Conservation (phyloP, 2,113 vertebrate genomes). For the Passerina amoena region DNA sequence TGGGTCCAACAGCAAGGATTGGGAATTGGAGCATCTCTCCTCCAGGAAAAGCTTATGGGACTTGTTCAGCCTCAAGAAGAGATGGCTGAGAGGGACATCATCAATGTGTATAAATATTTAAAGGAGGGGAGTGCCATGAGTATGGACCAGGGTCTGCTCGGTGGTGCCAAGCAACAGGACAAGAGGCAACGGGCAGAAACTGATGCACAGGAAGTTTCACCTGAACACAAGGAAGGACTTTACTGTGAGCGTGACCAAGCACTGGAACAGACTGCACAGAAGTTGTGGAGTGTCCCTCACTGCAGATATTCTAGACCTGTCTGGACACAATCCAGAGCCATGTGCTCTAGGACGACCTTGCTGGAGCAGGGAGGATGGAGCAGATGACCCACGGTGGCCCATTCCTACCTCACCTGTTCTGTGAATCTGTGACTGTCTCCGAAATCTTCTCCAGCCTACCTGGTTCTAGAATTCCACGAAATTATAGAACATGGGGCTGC, state of each 20-base stretch:
- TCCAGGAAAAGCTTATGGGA: neutral
- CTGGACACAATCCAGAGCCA: too few species aligned
- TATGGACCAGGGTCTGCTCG: neutral
- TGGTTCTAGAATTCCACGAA: neutral
- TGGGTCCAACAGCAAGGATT: fast-evolving
- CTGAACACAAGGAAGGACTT: neutral
- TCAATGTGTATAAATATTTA: too few species aligned
- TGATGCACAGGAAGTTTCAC: too few species aligned
- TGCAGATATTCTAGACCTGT: neutral
- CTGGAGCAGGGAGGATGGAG: neutral
- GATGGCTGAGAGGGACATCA: neutral
- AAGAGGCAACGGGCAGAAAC: neutral
- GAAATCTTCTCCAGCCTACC: neutral
- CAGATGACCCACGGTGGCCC: too few species aligned
- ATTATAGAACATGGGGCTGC: neutral
- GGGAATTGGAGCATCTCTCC: neutral
- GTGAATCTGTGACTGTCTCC: neutral
- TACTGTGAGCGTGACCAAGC: neutral
- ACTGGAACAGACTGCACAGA: neutral
- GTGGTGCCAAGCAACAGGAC: neutral
- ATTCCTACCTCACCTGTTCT: neutral
- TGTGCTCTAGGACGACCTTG: neutral
- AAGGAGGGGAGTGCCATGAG: fast-evolving
- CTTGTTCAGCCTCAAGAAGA: neutral
- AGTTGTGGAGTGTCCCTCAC: too few species aligned